phyloP scores from a whole-genome alignment of 2,113 vertebrate species.

The Turdus rufiventris region DNA sequence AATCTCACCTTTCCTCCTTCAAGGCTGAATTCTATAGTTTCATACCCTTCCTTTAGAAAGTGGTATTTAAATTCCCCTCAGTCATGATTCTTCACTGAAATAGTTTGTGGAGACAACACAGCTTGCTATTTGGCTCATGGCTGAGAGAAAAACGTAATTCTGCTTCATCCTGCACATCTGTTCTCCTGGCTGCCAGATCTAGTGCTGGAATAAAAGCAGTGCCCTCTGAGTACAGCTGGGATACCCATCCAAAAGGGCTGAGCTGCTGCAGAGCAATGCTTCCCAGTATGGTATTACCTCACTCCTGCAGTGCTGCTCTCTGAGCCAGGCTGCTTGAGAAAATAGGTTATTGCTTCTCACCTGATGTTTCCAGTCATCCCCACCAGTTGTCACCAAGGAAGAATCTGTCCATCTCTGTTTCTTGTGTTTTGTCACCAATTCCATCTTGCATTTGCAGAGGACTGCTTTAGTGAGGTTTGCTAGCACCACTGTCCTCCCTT shows the following conservation, averaged over 20 bases:
- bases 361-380: rapidly evolving
- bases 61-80: background rate
- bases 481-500: background rate
- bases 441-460: background rate
- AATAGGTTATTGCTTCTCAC: background rate
- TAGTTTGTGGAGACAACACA: background rate
- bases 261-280: background rate
- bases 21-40: background rate
- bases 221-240: background rate
- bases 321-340: background rate
- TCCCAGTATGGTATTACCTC: background rate
- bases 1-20: background rate
- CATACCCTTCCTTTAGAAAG: background rate
- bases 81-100: background rate
- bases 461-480: background rate
- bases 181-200: background rate
- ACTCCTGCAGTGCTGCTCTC: background rate
- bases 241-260: background rate
- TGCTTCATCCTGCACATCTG: background rate
- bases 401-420: background rate
- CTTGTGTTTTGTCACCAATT: background rate
- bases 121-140: background rate
- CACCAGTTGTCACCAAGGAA: background rate
- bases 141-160: background rate
- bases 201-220: background rate